Evolutionary conservation across 2,113 vertebrate genomes (phyloP).

Genomic region (Ophiodon elongatus): DNA sequence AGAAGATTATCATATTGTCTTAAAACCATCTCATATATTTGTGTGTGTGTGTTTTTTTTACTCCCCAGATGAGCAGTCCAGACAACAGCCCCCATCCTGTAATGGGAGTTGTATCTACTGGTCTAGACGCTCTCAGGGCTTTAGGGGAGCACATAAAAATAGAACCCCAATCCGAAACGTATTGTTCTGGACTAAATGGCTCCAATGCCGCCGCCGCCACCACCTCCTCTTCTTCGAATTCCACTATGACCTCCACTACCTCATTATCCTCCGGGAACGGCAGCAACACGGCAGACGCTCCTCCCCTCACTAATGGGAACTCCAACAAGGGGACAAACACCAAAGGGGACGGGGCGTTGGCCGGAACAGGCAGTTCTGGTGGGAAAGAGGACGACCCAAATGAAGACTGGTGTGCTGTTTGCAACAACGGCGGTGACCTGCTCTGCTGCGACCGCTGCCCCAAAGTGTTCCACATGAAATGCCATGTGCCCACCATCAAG

Average conservation of each 20-base stretch:
- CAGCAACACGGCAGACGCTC: constrained; percentile 28
- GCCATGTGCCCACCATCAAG: constrained; percentile 92
- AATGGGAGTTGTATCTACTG: constrained; percentile 83
- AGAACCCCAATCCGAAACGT: constrained; percentile 86
- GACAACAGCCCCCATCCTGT: constrained; percentile 89
- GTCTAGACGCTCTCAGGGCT: constrained; percentile 87
- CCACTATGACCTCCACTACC: constrained; percentile 54
- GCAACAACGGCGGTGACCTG: constrained; percentile 96
- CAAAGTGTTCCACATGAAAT: constrained; percentile 98
- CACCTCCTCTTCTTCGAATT: constrained; percentile 42
- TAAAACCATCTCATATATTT: too few relatives aligned
- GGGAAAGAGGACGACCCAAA: constrained; percentile 96
- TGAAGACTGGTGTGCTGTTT: constrained; percentile 99
- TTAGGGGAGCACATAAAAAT: constrained; percentile 92
- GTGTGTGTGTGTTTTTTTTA: not conserved
- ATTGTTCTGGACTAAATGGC: constrained; percentile 78
- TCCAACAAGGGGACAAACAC: constrained; percentile 67
- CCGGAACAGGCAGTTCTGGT: constrained; percentile 23
- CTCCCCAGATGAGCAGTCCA: constrained; percentile 94
- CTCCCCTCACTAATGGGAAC: constrained; percentile 90
- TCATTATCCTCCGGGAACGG: constrained; percentile 20
- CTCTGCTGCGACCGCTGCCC: constrained; percentile 98
- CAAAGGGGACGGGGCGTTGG: constrained; percentile 11
- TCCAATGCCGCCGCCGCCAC: constrained; percentile 25
- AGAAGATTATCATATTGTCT: too few relatives aligned